Base-by-base conservation (phyloP, 2,888 invertebrate genomes). In the Melipona beecheii region DNA sequence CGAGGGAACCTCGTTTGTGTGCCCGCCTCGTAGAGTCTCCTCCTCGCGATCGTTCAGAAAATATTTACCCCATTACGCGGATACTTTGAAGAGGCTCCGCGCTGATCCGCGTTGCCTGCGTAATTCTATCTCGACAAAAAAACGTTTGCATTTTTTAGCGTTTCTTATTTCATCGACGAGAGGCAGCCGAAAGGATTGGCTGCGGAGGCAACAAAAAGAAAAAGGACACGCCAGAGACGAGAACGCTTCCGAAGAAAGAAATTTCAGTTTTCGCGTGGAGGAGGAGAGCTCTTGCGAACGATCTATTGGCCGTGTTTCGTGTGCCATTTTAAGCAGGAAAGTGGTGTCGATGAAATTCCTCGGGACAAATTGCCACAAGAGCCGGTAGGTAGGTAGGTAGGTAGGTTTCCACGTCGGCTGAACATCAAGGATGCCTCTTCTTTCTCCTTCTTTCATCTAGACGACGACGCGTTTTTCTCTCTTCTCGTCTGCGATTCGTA, bases 341-440 rank as follows among this genome's bases (percentile, higher is more conserved):
- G 54, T 43, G 56, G 52, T 31, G 82, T 75, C 82, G 82, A 75
- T 82, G 60, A 68, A 83, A 75, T 83, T 81, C 71, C 70, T 52
- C 58, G 58, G 56, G 71, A 81, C 75, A 81, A 82, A 81, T 82
- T 81, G 82, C 81, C 81, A 75, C 71, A 27, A 50, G 56, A 60
- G 81, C 64, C 52, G 60, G 31, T 60, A 58, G 62, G 75, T 27
- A 58, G 62, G 75, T 80, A 43, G 60, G 31, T 60, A 58, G 62
- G 75, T 27, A 58, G 62, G 75, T 80, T 64, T 69, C 17, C 31
- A 24, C 56, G 65, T 64, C 69, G 27, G n/a, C 19, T n/a, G 56
- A 80, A 43, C 65, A 65, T 75, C 74, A 58, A 66, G 66, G 54
- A 65, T 62, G 72, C 56, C 36, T 68, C 9, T 43, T 43, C 43